Percentiles rank a stretch among this genome's conserved stretches.
Conservation (phyloP, 1,140 invertebrate species). For the Atta cephalotes region DNA sequence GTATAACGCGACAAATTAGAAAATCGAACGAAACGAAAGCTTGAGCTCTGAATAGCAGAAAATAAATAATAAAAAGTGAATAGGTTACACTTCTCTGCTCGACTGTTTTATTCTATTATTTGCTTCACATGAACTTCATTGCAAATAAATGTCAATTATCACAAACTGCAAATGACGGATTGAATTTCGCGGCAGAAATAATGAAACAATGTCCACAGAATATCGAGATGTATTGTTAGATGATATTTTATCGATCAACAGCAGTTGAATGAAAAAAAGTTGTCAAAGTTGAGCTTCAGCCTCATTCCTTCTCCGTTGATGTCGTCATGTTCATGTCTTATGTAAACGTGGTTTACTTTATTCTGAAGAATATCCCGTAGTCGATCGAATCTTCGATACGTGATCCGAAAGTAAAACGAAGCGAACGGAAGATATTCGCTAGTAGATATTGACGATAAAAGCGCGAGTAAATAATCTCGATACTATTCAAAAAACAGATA, state of each 20-base stretch:
- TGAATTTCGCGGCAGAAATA: slow-evolving; percentile 7
- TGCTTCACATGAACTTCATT: not conserved
- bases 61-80: slow-evolving; percentile 27
- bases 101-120: slow-evolving; percentile 2
- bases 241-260: slow-evolving; percentile 31
- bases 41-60: not conserved
- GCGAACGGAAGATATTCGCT: slow-evolving; percentile 11
- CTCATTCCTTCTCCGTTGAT: slow-evolving; percentile 46
- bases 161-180: slow-evolving; percentile 22
- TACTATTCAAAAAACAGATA: not conserved
- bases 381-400: slow-evolving; percentile 56
- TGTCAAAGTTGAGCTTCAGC: slow-evolving; percentile 26
- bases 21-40: slow-evolving; percentile 15
- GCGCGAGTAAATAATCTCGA: slow-evolving; percentile 27
- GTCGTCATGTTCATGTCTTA: slow-evolving; percentile 53
- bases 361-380: slow-evolving; percentile 27
- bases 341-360: slow-evolving; percentile 57
- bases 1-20: slow-evolving; percentile 31
- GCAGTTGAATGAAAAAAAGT: slow-evolving; percentile 26
- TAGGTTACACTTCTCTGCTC: not conserved
- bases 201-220: not conserved
- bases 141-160: slow-evolving; percentile 42
- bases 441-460: slow-evolving; percentile 18
- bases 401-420: slow-evolving; percentile 37
- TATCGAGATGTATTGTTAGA: slow-evolving; percentile 33